Conservation (phyloP, 2,113 vertebrate species). For the Scomber colias region DNA sequence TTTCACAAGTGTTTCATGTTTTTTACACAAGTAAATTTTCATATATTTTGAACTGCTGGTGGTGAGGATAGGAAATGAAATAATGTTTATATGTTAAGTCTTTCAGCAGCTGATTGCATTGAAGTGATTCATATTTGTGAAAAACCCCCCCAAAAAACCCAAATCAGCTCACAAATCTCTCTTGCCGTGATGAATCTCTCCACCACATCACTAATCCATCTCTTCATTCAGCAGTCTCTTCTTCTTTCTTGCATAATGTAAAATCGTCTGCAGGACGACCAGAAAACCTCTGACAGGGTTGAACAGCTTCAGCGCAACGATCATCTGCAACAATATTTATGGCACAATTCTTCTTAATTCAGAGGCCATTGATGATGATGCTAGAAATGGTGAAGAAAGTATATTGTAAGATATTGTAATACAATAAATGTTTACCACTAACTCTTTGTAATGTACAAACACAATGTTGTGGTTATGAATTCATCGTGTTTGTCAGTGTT, state of each 20-base stretch:
- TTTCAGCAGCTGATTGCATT: too few relatives aligned
- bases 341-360: not conserved
- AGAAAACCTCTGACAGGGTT: not conserved
- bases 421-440: too few relatives aligned
- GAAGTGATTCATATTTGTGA: too few relatives aligned
- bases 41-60: not conserved
- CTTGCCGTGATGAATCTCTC: not conserved
- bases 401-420: not conserved
- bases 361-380: not conserved
- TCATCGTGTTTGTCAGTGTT: too few relatives aligned
- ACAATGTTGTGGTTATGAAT: too few relatives aligned
- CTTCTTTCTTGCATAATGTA: not conserved
- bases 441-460: too few relatives aligned
- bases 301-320: not conserved
- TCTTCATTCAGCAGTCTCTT: not conserved
- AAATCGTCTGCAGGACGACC: not conserved
- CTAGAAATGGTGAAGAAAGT: not conserved
- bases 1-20: too few relatives aligned
- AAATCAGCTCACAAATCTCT: not conserved
- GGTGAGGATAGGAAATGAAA: too few relatives aligned
- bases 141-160: not conserved
- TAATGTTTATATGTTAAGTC: too few relatives aligned
- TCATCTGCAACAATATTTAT: slow-evolving; percentile 50
- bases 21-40: too few relatives aligned
- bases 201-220: not conserved